phyloP scores from a whole-genome alignment of 2,113 vertebrate species.

The Thinocorus orbignyianus region DNA sequence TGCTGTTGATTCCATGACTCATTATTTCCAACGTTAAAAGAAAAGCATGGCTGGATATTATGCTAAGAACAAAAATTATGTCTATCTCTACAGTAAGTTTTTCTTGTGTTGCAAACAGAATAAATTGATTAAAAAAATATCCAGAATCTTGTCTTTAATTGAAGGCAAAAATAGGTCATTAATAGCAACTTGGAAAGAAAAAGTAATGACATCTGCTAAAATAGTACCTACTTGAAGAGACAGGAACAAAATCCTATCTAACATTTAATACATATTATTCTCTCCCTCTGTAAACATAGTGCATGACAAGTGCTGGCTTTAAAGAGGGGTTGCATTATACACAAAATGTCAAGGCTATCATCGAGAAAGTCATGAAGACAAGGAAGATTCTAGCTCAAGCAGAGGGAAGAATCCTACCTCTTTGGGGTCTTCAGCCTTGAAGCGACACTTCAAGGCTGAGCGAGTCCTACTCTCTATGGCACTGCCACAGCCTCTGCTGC shows the following conservation, averaged over 20 bases:
- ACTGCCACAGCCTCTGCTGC: neutral
- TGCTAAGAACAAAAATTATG: neutral
- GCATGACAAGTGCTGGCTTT: accelerated
- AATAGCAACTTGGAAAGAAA: neutral
- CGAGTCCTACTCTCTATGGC: accelerated
- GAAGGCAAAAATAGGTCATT: neutral
- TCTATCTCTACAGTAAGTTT: neutral
- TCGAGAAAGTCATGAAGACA: neutral
- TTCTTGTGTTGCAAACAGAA: neutral
- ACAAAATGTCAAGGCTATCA: neutral
- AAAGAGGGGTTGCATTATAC: neutral
- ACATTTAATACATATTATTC: neutral
- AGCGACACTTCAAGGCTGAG: accelerated
- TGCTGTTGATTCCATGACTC: slow-evolving; percentile 10
- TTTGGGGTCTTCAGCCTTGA: neutral
- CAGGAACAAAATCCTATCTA: neutral
- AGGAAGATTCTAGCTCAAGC: neutral
- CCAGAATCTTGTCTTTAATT: neutral
- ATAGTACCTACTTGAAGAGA: neutral
- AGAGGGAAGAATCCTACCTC: neutral
- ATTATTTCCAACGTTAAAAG: neutral
- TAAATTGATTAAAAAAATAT: neutral
- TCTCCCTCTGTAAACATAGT: neutral
- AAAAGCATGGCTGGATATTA: neutral
- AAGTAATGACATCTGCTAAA: neutral